Evolutionary conservation across 1,140 invertebrate genomes (phyloP).

Genomic region (Drosophila sulfurigaster): DNA sequence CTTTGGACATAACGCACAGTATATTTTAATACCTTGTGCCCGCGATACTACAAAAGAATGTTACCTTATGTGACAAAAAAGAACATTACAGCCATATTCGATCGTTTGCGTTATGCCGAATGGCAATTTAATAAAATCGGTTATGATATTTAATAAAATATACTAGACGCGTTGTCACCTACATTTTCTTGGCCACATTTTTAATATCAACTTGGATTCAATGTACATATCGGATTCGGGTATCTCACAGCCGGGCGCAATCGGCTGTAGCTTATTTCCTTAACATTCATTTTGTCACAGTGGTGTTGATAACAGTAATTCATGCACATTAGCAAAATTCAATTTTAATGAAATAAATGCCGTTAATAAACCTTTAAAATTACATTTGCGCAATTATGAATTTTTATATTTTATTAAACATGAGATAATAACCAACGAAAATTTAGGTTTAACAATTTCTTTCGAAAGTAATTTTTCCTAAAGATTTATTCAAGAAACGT

Average conservation of each 20-base stretch:
- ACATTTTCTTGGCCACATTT: too few species aligned
- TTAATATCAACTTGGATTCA: too few species aligned
- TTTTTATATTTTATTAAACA: too few species aligned
- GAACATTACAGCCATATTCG: too few species aligned
- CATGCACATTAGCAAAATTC: not conserved
- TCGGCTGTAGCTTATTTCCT: slow-evolving; percentile 1
- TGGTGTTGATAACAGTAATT: not conserved
- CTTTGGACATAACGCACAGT: slow-evolving; percentile 4
- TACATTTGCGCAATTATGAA: too few species aligned
- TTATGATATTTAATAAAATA: too few species aligned
- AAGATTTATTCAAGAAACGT: not conserved
- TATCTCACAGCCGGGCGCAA: not conserved
- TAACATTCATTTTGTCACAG: not conserved
- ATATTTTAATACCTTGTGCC: slow-evolving; percentile 2
- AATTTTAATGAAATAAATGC: too few species aligned
- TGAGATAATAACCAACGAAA: not conserved
- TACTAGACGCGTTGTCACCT: too few species aligned
- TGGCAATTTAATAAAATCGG: too few species aligned
- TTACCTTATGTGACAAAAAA: too few species aligned
- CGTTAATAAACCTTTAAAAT: too few species aligned
- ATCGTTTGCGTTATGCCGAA: too few species aligned
- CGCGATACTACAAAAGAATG: not conserved
- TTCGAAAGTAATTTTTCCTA: slow-evolving; percentile 4
- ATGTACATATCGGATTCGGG: not conserved
- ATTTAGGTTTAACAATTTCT: slow-evolving; percentile 5